Base-by-base conservation (phyloP, 2,888 invertebrate species). In the Sphinx pinastri region DNA sequence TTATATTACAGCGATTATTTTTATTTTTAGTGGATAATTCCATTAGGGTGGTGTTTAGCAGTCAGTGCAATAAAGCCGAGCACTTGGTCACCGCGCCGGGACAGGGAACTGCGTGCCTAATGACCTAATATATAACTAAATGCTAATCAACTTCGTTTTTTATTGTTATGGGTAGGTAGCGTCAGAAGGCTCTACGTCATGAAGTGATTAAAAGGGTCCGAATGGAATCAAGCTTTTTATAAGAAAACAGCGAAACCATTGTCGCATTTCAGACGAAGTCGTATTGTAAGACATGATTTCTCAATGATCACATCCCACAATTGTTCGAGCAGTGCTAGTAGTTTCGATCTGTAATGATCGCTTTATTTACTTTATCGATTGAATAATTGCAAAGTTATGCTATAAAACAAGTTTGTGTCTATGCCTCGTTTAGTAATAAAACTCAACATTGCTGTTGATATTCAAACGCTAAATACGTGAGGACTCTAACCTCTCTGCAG, bases 71-170 rank as follows among this genome's bases (percentile, higher is more conserved):
- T 49, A 63, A 19, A 47, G 47, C 49, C 13, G 47, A 49, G 47
- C 49, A 63, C 63, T 49, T 63, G 63, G 16, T 47, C 19, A 63
- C 19, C 47, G 63, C 49, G 49, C 12, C 19, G 12, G 19, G 25
- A 25, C 25, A 25, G 25, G 74, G 78, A 76, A 81, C 84, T 81
- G 55, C 11, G 19, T 13, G 19, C 57, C 13, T 57, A 57, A 57
- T 25, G 57, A 25, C 47, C 4, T 19, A n/a, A 25, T 25, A 25
- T 25, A 2, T 25, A 63, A 63, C 11, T 57, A 57, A 19, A 19
- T 63, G 49, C 19, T 7, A 12, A 16, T 49, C 19, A 63, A 63
- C 12, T 19, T 49, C 49, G 25, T 25, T 49, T 47, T 13, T 19
- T 13, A 49, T 49, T 63, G 47, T 63, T 38, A 38, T 38, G 1